These are phyloP conservation scores for Nothoprocta pentlandii DNA, from an alignment of 2,113 vertebrate species.

Conservation along the genomic window DNA sequence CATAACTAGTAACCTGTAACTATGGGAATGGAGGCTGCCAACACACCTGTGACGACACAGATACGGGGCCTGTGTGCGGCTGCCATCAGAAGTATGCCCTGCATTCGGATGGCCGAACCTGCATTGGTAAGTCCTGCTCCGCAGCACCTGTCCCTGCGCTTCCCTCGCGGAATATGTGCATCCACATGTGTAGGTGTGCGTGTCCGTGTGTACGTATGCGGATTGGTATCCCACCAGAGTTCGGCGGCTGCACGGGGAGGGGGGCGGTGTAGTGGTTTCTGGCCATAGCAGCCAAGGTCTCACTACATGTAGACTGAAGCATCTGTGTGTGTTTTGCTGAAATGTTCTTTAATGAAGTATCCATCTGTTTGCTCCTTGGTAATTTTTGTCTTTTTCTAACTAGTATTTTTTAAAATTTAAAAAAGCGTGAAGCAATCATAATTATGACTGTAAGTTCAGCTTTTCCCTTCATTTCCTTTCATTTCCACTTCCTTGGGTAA, in stretches of 20 bases:
- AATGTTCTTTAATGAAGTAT: not conserved
- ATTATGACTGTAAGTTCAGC: not conserved
- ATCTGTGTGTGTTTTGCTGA: not conserved
- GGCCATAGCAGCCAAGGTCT: not conserved
- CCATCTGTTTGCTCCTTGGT: not conserved
- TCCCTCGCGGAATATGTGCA: not conserved
- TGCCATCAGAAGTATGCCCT: slow-evolving; percentile 98
- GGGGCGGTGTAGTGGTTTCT: not conserved
- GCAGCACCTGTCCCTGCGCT: not conserved
- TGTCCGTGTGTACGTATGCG: accelerated
- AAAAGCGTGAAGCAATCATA: not conserved
- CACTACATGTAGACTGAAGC: not conserved
- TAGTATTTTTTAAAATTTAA: not conserved
- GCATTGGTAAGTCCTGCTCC: slow-evolving; percentile 90
- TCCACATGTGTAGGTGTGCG: not conserved
- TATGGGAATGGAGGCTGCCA: slow-evolving; percentile 99
- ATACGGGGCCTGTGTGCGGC: slow-evolving; percentile 91
- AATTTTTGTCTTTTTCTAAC: not conserved
- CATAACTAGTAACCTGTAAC: slow-evolving; percentile 96
- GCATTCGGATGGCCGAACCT: slow-evolving; percentile 94
- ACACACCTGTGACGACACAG: slow-evolving; percentile 96
- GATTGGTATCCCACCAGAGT: not conserved
- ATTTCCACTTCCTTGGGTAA: not conserved
- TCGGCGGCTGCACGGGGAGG: not conserved
- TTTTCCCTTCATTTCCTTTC: not conserved